Conservation (phyloP, 2,888 invertebrate species). For the Serripes groenlandicus region DNA sequence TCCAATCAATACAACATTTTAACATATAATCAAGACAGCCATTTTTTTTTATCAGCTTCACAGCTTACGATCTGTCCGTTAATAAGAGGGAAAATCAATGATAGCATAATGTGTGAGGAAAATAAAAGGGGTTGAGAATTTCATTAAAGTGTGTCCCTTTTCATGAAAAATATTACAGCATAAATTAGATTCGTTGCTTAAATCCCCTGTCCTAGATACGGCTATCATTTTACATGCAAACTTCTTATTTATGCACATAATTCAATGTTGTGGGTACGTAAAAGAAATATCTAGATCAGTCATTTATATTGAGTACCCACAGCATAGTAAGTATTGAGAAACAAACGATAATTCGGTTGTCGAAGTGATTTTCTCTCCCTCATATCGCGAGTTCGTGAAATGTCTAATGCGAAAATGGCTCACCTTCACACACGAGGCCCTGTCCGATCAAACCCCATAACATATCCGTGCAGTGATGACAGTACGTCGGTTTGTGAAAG, state of each 20-base stretch:
- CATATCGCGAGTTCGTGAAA: too few relatives aligned
- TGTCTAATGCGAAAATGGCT: too few relatives aligned
- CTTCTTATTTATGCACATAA: too few relatives aligned
- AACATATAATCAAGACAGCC: conserved; percentile 20
- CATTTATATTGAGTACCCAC: too few relatives aligned
- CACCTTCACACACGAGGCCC: conserved; percentile 99
- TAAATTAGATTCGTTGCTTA: neutral
- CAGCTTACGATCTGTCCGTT: neutral
- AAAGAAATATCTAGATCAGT: too few relatives aligned
- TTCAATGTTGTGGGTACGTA: too few relatives aligned
- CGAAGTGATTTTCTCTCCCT: too few relatives aligned
- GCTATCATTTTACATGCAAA: too few relatives aligned
- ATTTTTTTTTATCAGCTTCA: conserved; percentile 4
- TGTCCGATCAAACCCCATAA: conserved; percentile 99
- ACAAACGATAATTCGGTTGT: too few relatives aligned
- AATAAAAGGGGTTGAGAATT: neutral
- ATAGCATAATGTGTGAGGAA: neutral
- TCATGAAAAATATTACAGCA: neutral
- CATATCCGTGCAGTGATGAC: conserved; percentile 99
- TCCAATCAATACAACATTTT: conserved; percentile 20
- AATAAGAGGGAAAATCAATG: neutral
- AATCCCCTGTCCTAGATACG: too few relatives aligned
- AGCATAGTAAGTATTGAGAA: too few relatives aligned
- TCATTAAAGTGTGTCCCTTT: neutral
- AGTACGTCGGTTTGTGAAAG: conserved; percentile 99